Evolutionary conservation across 2,113 vertebrate genomes (phyloP).

Genomic region (Chlamydotis undulata): DNA sequence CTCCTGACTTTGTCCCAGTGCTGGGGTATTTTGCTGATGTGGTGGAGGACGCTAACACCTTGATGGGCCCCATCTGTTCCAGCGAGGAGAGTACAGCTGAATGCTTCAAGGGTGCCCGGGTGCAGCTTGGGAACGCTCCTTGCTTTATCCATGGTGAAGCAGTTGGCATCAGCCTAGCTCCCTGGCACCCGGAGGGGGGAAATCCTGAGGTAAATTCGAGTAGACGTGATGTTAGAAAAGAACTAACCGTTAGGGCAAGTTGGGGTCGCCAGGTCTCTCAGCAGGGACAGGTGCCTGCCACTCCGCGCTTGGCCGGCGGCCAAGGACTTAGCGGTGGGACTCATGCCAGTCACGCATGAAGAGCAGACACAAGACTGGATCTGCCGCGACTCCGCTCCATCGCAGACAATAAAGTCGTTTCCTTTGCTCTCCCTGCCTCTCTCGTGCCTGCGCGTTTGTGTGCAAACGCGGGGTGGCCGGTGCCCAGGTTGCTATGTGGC

Average conservation of each 20-base stretch:
- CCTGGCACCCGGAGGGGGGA: conserved; percentile 42
- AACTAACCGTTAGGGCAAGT: conserved; percentile 54
- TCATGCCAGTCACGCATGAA: conserved; percentile 40
- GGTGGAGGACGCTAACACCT: conserved; percentile 49
- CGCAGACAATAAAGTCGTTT: conserved; percentile 4
- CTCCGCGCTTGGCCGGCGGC: conserved; percentile 15
- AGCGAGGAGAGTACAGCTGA: conserved; percentile 23
- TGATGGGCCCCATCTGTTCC: conserved; percentile 66
- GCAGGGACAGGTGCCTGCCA: conserved; percentile 70
- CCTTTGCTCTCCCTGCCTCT: not conserved
- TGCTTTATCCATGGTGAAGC: conserved; percentile 6
- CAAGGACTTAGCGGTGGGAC: conserved; percentile 54
- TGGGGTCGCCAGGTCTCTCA: conserved; percentile 68
- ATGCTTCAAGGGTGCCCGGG: not conserved
- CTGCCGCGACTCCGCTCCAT: not conserved
- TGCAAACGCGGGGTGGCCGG: not conserved
- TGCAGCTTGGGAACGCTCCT: conserved; percentile 42
- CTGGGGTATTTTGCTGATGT: conserved; percentile 42
- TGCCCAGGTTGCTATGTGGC: conserved; percentile 12
- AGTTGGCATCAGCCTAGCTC: conserved; percentile 43
- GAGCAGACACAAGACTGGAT: conserved; percentile 53
- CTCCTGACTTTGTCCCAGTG: not conserved
- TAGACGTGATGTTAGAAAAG: conserved; percentile 61
- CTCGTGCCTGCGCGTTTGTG: accelerated
- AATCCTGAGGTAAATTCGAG: conserved; percentile 70